Base-by-base conservation (phyloP, 2,797 vertebrate species). In the Phoxinus dragarum region DNA sequence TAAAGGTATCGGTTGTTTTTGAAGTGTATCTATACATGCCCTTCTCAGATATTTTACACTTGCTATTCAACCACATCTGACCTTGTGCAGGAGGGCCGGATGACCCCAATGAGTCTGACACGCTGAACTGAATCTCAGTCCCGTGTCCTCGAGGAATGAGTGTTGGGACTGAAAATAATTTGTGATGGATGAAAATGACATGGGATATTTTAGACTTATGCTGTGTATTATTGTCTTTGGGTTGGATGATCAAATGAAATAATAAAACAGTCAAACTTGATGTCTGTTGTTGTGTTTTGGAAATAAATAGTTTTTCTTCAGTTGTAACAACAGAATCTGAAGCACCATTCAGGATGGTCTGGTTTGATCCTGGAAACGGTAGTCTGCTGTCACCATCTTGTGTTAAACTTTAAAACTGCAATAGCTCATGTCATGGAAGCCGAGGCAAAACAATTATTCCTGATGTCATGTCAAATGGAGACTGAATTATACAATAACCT, bases 181-280 rank as follows among this genome's bases (percentile, higher is more conserved):
- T 94, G 91, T 88, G 88, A 84, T 49, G 89, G 86, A 89, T 71
- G 86, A 94, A 94, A 93, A 94, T 97, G 96, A 97, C 95, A 97
- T 97, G 97, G 97, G 96, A 97, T 97, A 97, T 97, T 97, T 98
- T 99, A 96, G 97, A 97, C 95, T 96, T 97, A 96, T 98, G 97
- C 96, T 98, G 96, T 98, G 96, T 98, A 96, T 97, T 95, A 96
- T 97, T 97, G 98, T 98, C 96, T 98, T 98, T 98, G 96, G 97
- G 97, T 98, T 98, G 97, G 97, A 97, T 96, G 95, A 97, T 96
- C 93, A 96, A 93, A 95, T 96, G 91, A 98, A 97, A 97, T 98
- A 96, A 96, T 98, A 98, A 94, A 96, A 96, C 34, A 93, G 96
- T 94, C 92, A 95, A 94, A 96, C 96, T 94, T 94, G 95, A 95